Conservation (phyloP, 2,113 vertebrate genomes). For the Nematolebias whitei region DNA sequence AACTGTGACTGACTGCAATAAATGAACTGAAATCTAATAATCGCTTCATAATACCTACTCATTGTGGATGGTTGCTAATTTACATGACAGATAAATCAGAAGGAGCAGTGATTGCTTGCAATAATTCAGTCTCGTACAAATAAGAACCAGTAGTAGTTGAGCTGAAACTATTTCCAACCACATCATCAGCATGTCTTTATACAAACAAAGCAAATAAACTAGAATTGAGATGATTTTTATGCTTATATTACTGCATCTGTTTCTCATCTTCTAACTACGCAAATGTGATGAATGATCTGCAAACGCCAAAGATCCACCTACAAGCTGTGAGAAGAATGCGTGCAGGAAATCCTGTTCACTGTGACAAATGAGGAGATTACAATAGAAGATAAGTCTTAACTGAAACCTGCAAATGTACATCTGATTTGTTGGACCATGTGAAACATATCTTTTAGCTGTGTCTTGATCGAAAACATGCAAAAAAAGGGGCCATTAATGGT, state of each 20-base stretch:
- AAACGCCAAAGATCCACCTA: slow-evolving; percentile 9
- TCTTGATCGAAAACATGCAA: slow-evolving; percentile 24
- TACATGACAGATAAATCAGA: too few relatives aligned
- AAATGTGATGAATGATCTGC: neutral
- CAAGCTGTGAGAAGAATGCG: neutral
- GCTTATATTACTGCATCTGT: neutral
- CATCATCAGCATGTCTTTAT: neutral
- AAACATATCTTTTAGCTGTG: slow-evolving; percentile 29
- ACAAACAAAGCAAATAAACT: slow-evolving; percentile 11
- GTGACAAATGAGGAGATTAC: slow-evolving; percentile 2
- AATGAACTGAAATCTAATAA: too few relatives aligned
- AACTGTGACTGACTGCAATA: too few relatives aligned
- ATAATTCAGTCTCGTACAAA: too few relatives aligned
- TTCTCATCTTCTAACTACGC: neutral
- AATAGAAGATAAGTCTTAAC: neutral
- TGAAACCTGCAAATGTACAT: slow-evolving; percentile 23
- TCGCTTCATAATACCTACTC: too few relatives aligned
- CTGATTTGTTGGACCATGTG: slow-evolving; percentile 11
- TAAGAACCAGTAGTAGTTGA: too few relatives aligned
- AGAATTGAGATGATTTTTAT: neutral
- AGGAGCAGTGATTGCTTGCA: too few relatives aligned
- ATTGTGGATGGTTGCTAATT: too few relatives aligned
- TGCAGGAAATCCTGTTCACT: slow-evolving; percentile 13
- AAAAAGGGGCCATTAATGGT: slow-evolving; percentile 20
- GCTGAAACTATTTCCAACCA: too few relatives aligned